Conservation (phyloP, 2,113 vertebrate species). For the Aix galericulata region DNA sequence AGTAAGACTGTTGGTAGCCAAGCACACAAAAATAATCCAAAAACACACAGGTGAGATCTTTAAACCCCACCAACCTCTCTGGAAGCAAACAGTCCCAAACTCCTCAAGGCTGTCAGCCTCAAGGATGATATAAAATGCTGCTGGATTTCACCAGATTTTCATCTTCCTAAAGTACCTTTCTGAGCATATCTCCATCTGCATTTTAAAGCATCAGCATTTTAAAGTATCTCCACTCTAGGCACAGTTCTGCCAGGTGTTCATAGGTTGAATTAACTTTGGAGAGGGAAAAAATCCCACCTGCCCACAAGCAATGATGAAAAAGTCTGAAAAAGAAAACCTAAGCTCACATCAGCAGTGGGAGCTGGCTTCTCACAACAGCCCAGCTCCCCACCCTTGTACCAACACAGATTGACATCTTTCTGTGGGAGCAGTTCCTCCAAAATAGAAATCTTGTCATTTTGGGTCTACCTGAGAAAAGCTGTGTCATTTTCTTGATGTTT, state of each 20-base stretch:
- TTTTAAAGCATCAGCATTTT: background rate
- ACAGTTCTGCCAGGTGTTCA: background rate
- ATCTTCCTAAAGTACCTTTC: background rate
- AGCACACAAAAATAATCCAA: background rate
- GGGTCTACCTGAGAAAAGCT: background rate
- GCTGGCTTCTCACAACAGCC: background rate
- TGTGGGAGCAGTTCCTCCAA: background rate
- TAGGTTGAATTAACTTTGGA: background rate
- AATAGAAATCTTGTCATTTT: background rate
- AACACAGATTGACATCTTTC: background rate
- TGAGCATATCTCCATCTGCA: background rate
- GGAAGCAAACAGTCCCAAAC: background rate
- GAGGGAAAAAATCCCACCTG: background rate
- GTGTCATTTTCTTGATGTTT: background rate
- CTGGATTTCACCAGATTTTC: background rate
- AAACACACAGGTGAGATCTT: background rate
- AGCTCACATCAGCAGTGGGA: background rate
- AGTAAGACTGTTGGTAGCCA: too few species aligned
- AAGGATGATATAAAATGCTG: fast-evolving
- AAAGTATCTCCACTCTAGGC: background rate
- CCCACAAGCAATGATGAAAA: background rate
- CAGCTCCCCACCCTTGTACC: background rate
- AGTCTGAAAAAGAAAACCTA: background rate
- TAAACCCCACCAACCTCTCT: background rate
- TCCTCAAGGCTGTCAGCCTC: background rate